phyloP scores from a whole-genome alignment of 1,140 invertebrate genomes.

The Drosophila sucinea region DNA sequence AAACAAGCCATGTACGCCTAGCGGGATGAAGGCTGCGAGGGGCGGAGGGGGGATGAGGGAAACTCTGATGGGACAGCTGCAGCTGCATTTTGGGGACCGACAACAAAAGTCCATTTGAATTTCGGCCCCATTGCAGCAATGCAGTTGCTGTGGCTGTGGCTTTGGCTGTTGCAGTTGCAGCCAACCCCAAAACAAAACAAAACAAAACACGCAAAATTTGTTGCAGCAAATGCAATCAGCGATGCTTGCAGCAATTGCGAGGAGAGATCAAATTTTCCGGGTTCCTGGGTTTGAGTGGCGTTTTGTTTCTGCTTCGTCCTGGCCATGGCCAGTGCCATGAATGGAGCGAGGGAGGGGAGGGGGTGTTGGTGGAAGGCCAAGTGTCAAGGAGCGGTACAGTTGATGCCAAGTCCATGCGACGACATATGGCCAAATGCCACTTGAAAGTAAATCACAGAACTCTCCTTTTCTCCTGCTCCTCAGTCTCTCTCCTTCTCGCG shows the following conservation, averaged over 20 bases:
- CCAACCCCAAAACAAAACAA: conserved; percentile 33
- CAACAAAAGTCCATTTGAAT: conserved; percentile 69
- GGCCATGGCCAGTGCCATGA: no score
- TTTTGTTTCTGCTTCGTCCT: conserved; percentile 34
- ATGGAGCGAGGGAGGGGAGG: no score
- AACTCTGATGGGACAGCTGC: conserved; percentile 28
- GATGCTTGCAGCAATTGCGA: conserved; percentile 11
- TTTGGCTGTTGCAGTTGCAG: conserved; percentile 19
- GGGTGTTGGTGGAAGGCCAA: conserved; percentile 36
- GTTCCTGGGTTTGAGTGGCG: conserved; percentile 20
- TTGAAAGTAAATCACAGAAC: conserved; percentile 51
- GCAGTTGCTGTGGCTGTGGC: conserved; percentile 42
- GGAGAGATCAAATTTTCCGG: conserved; percentile 7
- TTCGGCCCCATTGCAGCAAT: conserved; percentile 54
- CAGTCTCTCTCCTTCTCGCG: neutral
- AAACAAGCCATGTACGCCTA: conserved; percentile 52
- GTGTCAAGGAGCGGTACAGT: conserved; percentile 50
- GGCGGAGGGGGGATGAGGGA: neutral
- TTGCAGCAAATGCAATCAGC: conserved; percentile 61
- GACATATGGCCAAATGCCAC: conserved; percentile 34
- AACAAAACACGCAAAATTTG: conserved; percentile 34
- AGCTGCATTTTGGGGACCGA: conserved; percentile 57
- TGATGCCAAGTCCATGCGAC: conserved; percentile 25
- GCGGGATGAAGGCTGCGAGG: neutral
- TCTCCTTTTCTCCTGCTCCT: neutral